A percentile compares a stretch with the other conserved stretches of the same genome.
These are phyloP conservation scores for Agrilus planipennis DNA, from an alignment of 1,140 invertebrate genomes.

Conservation along the genomic window DNA sequence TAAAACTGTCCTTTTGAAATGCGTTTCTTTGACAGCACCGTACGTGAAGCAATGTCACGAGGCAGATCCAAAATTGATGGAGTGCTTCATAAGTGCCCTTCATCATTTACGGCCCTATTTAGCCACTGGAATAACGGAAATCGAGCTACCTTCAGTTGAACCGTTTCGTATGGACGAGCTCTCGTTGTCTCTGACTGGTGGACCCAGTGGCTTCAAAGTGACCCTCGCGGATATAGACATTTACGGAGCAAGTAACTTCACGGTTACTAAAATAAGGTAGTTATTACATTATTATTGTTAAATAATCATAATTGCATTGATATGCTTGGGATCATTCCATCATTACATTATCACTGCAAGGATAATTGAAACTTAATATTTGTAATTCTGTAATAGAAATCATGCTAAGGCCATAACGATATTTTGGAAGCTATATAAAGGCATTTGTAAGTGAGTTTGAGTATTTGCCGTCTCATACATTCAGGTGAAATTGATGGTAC, in stretches of 20 bases:
- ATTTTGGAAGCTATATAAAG: no score
- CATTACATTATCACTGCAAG: no score
- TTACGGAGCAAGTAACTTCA: slow-evolving; percentile 56
- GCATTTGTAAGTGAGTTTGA: no score
- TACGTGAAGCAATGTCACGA: slow-evolving; percentile 58
- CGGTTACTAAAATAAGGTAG: slow-evolving; percentile 50
- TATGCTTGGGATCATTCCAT: no score
- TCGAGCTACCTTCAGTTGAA: slow-evolving; percentile 55
- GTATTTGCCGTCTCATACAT: no score
- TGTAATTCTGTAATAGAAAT: no score
- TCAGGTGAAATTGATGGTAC: no score
- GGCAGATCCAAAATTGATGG: slow-evolving; percentile 47
- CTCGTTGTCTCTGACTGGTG: slow-evolving; percentile 53
- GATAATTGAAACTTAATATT: no score
- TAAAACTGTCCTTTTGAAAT: no score
- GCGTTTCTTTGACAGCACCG: slow-evolving; percentile 37
- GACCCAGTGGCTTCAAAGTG: slow-evolving; percentile 57
- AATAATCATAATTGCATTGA: no score
- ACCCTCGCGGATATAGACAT: slow-evolving; percentile 53
- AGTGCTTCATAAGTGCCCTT: slow-evolving; percentile 48
- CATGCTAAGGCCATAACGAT: no score
- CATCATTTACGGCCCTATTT: slow-evolving; percentile 54
- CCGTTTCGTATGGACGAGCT: slow-evolving; percentile 59
- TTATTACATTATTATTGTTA: slow-evolving; percentile 7
- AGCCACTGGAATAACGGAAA: slow-evolving; percentile 53